Evolutionary conservation across 2,797 vertebrate genomes (phyloP), one percentile per base, ranked within the genome.

Genomic region (Alca torda): DNA sequence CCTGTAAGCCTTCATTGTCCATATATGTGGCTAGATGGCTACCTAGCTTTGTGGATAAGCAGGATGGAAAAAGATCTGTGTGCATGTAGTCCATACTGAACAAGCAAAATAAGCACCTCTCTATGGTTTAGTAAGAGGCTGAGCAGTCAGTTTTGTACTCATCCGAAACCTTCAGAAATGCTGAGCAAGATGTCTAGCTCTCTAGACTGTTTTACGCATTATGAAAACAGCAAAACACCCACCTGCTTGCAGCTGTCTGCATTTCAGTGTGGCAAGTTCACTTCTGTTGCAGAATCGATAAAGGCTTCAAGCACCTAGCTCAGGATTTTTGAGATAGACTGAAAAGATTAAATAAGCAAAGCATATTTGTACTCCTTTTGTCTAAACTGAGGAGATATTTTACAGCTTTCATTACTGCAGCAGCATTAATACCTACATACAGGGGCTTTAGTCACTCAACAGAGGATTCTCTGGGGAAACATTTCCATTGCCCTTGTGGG

Each of bases 101-200:
- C 28, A 56, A 83, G 81, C 10, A 89, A 89, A 92, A 90, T 51
- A 92, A 91, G 86, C 75, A 90, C n/a, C 84, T 87, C 77, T 95
- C 56, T 90, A 30, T 77, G 80, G 89, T 68, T 82, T 93, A 82
- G 41, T 74, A 90, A 87, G n/a, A 75, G 90, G 53, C 72, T 90
- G 74, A 90, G 72, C 37, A 94, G 60, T 54, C 64, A 89, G 53
- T 64, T 94, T 85, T 90, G 57, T 57, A 80, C 65, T 93, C 61
- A 39, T 60, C 17, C 39, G 48, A 95, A 95, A 89, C 74, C 67
- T 84, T 87, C 56, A 77, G 85, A 93, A 92, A 68, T 80, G 94
- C 93, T 96, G 94, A 95, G 70, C 86, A 82, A 80, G 78, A 23
- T 77, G 43, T 90, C 89, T 94, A 51, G 61, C 74, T 93, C 89